Evolutionary conservation across 2,888 invertebrate genomes (phyloP).

Genomic region (Bibio marci): DNA sequence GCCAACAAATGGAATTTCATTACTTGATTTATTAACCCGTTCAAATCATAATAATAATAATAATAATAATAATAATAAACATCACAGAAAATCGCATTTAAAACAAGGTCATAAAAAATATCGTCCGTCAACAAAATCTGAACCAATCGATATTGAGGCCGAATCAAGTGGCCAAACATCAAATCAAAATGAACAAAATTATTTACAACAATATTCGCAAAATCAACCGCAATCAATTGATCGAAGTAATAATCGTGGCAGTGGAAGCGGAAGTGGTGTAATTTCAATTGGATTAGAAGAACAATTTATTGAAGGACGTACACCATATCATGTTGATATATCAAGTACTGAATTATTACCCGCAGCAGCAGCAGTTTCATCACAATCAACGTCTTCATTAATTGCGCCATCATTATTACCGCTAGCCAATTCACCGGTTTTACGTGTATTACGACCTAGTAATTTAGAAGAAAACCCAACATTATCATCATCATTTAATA

Average conservation of each 20-base stretch:
- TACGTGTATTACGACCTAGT: not conserved
- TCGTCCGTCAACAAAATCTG: not conserved
- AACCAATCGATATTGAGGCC: too few species aligned
- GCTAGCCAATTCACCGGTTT: not conserved
- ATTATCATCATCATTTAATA: not conserved
- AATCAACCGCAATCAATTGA: not conserved
- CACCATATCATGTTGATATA: slow-evolving; percentile 52
- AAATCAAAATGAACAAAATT: slow-evolving; percentile 1
- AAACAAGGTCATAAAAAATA: slow-evolving; percentile 3
- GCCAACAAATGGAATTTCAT: slow-evolving; percentile 16
- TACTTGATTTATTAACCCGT: slow-evolving; percentile 21
- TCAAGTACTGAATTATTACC: slow-evolving; percentile 10
- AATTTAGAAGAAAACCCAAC: not conserved
- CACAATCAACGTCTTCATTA: too few species aligned
- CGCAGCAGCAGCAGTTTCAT: not conserved
- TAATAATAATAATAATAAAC: not conserved
- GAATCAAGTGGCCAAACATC: not conserved
- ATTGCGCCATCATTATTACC: not conserved
- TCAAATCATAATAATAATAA: slow-evolving; percentile 8
- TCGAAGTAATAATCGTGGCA: not conserved
- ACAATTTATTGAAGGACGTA: slow-evolving; percentile 47
- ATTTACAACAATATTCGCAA: not conserved
- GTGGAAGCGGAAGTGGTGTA: slow-evolving; percentile 4
- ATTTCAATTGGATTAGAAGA: slow-evolving; percentile 18
- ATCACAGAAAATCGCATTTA: not conserved